Base-by-base conservation (phyloP, 1,140 invertebrate species). In the Aphidius gifuensis region DNA sequence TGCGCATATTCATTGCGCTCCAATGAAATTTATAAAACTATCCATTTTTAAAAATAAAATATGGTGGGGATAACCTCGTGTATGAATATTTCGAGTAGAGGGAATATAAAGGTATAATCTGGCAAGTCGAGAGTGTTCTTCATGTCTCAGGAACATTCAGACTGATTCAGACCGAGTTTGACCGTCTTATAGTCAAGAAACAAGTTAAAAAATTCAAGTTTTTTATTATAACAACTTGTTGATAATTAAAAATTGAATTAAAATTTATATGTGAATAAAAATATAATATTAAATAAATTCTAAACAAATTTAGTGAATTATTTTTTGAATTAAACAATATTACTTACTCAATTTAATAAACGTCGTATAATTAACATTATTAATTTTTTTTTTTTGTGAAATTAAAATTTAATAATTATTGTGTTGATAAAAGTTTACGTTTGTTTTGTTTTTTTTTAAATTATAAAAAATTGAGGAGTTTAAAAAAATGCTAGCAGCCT, bases 1-100 rank as follows among this genome's bases (percentile, higher is more conserved):
- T 42, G 79, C 79, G 79, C 79, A 80, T n/a, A 68, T 51, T 6
- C 21, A 3, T 23, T 54, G 75, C 79, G 78, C 79, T 68, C 79
- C 79, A 80, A 80, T 80, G 61, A 63, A 65, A 78, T 78, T 80
- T 32, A 3, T 3, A 3, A 32, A 32, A 32, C 23, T 32, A 32
- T 32, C 23, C 23, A 32, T 32, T 32, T 32, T 32, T 71, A 70
- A 80, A 80, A 67, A 60, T 11, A 45, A n/a, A 51, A 32, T 67
- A 62, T 66, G 61, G 51, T 46, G 67, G 75, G 73, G 43, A 58
- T 49, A 67, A 72, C 74, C 74, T 75, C 74, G 74, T 75, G 74
- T 70, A 62, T 68, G 48, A 32, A 32, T 32, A 32, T 32, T 58
- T 60, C 21, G 39, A 51, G 45, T 62, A 32, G 60, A 40, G 39